Conservation (phyloP, 2,888 invertebrate species). For the Sylvicola cinctus region DNA sequence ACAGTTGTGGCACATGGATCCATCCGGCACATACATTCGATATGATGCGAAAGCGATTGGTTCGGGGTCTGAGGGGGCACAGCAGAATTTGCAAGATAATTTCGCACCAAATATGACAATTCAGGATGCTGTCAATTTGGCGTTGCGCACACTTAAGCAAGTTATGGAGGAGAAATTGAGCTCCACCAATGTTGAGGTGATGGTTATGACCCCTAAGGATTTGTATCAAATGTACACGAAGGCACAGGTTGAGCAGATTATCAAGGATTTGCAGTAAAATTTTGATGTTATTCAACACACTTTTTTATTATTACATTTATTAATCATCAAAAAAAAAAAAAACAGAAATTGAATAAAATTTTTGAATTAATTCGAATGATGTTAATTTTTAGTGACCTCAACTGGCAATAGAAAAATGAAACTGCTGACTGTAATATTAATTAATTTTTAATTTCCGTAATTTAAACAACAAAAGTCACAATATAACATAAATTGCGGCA, state of each 20-base stretch:
- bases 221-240: constrained; percentile 80
- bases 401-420: no score
- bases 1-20: constrained; percentile 95
- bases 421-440: no score
- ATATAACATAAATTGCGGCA: no score
- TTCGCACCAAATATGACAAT: constrained; percentile 77
- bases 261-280: constrained; percentile 45
- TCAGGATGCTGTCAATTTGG: constrained; percentile 76
- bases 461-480: no score
- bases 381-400: no score
- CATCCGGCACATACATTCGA: constrained; percentile 94
- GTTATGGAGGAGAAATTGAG: constrained; percentile 99
- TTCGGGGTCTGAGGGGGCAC: constrained; percentile 97
- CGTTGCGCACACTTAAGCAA: constrained; percentile 88
- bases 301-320: no score
- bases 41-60: constrained; percentile 99
- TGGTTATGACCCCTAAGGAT: constrained; percentile 68
- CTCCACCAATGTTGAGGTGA: constrained; percentile 92
- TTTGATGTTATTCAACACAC: not conserved
- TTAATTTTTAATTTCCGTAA: no score
- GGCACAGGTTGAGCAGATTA: constrained; percentile 79
- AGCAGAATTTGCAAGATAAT: constrained; percentile 62
- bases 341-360: no score
- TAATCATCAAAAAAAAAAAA: no score
- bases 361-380: no score